Conservation (phyloP, 2,113 vertebrate species). For the Scartelaos histophorus region DNA sequence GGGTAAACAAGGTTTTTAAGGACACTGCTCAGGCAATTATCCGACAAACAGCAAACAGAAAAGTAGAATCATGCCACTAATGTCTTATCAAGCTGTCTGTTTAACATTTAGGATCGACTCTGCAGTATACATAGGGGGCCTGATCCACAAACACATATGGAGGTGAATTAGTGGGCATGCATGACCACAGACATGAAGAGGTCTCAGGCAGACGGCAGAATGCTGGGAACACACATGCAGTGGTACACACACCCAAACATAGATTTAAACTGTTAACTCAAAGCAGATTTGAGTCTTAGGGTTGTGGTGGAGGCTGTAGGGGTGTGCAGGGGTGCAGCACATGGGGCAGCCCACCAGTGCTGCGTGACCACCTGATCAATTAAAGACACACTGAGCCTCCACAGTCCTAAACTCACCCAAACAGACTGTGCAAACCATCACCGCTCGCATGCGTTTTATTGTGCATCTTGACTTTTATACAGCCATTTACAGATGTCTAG, state of each 20-base stretch:
- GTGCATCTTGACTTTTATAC: slow-evolving; percentile 59
- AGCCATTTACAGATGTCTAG: slow-evolving; percentile 43
- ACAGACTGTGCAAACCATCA: slow-evolving; percentile 20
- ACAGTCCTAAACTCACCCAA: slow-evolving; percentile 34
- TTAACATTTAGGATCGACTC: not conserved
- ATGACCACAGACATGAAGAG: slow-evolving; percentile 37
- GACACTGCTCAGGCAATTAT: slow-evolving; percentile 1
- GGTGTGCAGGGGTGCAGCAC: slow-evolving; percentile 55
- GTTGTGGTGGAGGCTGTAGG: slow-evolving; percentile 53
- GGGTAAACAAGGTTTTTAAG: slow-evolving; percentile 43
- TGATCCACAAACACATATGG: slow-evolving; percentile 15
- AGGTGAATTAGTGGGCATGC: slow-evolving; percentile 30
- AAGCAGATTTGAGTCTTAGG: slow-evolving; percentile 67
- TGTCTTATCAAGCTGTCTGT: not conserved
- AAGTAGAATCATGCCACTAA: not conserved
- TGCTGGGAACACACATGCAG: slow-evolving; percentile 50
- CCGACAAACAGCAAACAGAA: not conserved
- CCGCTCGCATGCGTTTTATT: slow-evolving; percentile 56
- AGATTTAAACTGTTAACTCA: slow-evolving; percentile 61
- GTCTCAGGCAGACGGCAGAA: slow-evolving; percentile 22
- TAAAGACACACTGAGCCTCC: slow-evolving; percentile 52
- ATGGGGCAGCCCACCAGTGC: slow-evolving; percentile 62
- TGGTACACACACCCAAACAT: slow-evolving; percentile 39
- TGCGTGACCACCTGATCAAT: slow-evolving; percentile 66
- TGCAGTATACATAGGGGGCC: not conserved